A percentile compares a stretch with the other conserved stretches of the same genome.
Conservation (phyloP, 1,140 invertebrate species). For the Drosophila sp. region DNA sequence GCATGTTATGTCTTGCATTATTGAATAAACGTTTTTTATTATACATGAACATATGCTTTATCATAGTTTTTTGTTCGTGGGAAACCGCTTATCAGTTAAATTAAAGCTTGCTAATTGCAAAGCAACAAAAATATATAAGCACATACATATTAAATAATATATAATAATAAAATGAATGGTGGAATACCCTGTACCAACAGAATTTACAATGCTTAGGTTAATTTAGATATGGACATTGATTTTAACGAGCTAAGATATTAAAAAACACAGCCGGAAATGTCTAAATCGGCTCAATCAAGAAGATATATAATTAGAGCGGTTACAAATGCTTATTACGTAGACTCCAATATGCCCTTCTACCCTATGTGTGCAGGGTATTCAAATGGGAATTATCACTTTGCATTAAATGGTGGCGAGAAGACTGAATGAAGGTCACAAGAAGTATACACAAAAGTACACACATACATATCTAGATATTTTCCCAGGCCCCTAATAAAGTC, state of each 20-base stretch:
- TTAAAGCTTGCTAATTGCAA: slow-evolving; percentile 3
- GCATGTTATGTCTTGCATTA: neutral
- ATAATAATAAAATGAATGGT: no score
- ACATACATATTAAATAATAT: neutral
- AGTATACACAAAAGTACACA: neutral
- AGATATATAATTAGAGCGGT: no score
- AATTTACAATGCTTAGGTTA: no score
- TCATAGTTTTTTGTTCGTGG: slow-evolving; percentile 5
- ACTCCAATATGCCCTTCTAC: no score
- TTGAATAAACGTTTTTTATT: neutral
- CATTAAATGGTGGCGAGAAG: slow-evolving; percentile 1
- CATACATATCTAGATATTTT: neutral
- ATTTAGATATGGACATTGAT: no score
- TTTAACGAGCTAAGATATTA: no score
- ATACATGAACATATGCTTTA: neutral
- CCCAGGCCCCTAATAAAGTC: neutral
- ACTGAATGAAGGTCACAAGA: slow-evolving; percentile 10
- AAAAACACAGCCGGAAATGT: no score
- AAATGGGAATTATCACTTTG: slow-evolving; percentile 3
- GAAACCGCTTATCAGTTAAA: neutral
- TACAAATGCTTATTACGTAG: no score
- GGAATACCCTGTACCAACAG: no score
- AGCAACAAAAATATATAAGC: neutral
- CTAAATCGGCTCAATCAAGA: no score
- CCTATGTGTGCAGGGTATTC: no score